A percentile compares a stretch with the other conserved stretches of the same genome.
phyloP scores from a whole-genome alignment of 2,888 invertebrate species.

The Andrena marginata region DNA sequence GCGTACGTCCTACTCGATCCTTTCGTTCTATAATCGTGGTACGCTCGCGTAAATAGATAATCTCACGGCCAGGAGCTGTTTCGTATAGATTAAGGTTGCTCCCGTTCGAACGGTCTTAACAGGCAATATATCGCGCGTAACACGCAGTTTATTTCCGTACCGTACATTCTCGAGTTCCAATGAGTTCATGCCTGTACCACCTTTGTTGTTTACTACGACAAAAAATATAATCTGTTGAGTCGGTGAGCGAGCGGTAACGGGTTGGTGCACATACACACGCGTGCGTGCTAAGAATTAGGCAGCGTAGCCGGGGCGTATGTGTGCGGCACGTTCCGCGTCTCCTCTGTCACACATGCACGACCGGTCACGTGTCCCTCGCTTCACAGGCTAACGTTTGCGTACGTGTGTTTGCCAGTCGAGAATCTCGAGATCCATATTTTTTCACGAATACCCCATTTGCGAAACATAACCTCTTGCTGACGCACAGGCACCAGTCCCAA shows the following conservation, averaged over 20 bases:
- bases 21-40: neutral
- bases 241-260: conserved; percentile 5
- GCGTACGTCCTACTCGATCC: neutral
- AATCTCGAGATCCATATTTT: conserved; percentile 42
- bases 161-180: conserved; percentile 16
- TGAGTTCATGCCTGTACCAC: conserved; percentile 24
- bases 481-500: neutral
- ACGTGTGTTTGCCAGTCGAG: conserved; percentile 4
- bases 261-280: conserved; percentile 10
- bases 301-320: conserved; percentile 1
- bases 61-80: neutral
- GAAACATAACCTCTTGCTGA: conserved; percentile 56
- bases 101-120: conserved; percentile 17
- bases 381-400: neutral
- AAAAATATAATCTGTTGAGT: conserved; percentile 45
- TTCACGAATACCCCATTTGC: conserved; percentile 14
- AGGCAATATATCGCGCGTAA: conserved; percentile 25
- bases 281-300: conserved; percentile 15
- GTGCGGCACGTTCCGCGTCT: conserved; percentile 27
- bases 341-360: neutral
- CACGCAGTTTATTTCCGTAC: conserved; percentile 45
- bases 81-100: conserved; percentile 25
- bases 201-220: conserved; percentile 38
- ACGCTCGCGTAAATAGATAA: neutral
- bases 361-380: conserved; percentile 47